phyloP scores from a whole-genome alignment of 2,797 vertebrate genomes.

The Schizopygopsis pylzovi region DNA sequence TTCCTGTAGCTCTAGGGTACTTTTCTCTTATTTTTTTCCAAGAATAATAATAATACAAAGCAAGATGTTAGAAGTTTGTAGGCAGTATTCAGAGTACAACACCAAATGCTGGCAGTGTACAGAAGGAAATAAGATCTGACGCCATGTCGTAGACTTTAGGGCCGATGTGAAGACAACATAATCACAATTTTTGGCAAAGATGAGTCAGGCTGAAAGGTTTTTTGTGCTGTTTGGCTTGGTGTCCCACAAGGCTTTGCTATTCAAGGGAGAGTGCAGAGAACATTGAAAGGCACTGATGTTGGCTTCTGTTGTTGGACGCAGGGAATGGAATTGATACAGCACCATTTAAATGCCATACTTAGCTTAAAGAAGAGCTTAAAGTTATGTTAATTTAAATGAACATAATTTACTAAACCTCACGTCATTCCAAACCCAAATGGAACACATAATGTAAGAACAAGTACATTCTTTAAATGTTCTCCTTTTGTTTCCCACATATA shows the following conservation, averaged over 20 bases:
- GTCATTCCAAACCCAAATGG: neutral
- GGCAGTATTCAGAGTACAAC: neutral
- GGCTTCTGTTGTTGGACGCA: neutral
- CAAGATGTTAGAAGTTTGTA: neutral
- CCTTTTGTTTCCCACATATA: neutral
- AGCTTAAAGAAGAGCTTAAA: slow-evolving; percentile 9
- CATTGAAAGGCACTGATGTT: slow-evolving; percentile 25
- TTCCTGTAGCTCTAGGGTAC: neutral
- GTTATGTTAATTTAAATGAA: too few relatives aligned
- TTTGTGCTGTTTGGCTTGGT: slow-evolving; percentile 41
- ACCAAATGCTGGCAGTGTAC: neutral
- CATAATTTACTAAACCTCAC: neutral
- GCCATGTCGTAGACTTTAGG: neutral
- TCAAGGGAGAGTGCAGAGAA: slow-evolving; percentile 33
- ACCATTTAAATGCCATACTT: slow-evolving; percentile 20
- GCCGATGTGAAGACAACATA: slow-evolving; percentile 26
- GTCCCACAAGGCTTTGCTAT: slow-evolving; percentile 22
- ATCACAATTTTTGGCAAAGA: slow-evolving; percentile 38
- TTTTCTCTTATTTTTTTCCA: neutral
- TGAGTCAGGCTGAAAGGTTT: neutral
- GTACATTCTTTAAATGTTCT: neutral
- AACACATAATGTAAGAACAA: neutral
- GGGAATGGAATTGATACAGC: neutral
- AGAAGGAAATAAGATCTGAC: slow-evolving; percentile 7
- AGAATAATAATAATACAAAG: neutral